Evolutionary conservation across 2,888 invertebrate species (phyloP), one percentile per base, ranked within the genome.

Genomic region (Ichneumon xanthorius): DNA sequence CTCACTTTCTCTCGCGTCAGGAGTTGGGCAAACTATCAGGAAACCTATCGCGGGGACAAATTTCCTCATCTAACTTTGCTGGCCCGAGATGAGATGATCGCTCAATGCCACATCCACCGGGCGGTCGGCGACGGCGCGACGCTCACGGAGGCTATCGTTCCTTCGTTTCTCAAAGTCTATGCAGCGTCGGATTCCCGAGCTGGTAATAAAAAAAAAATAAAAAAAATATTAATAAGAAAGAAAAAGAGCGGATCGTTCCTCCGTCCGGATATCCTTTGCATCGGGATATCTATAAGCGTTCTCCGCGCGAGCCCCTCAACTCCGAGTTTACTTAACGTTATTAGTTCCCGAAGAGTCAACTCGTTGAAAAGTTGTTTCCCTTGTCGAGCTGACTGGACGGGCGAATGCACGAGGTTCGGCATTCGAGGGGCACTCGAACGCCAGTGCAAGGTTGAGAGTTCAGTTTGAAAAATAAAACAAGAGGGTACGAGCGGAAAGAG

Each of bases 61-160:
- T 93, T 94, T 92, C 92, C 93, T 93, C 94, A 93, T 93, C 94
- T 93, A 94, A 93, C 93, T 94, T 94, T 93, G 90, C 90, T 26
- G 16, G 88, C 90, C 87, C 89, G 89, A 92, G 93, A 94, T 93
- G 93, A 94, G 93, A 90, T 92, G 92, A 94, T 93, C 93, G 92
- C 92, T 94, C 93, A 93, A 92, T 92, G 93, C 92, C 93, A 90
- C 77, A 86, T 86, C 82, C 84, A 87, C 70, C 81, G 70, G 80
- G 73, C 75, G 71, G 76, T 19, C 71, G 65, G 26, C 70, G 63
- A 71, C 75, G 71, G 19, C 61, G 30, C 70, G 71, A 50, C 22
- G 61, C 77, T 40, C 76, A 61, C 26, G 50, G 19, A 67, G 53
- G 22, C 61, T 72, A 78, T 45, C 45, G 77, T 79, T 73, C 70